Percentiles rank a stretch among this genome's conserved stretches.
These are phyloP conservation scores for Achlya flavicornis DNA, from an alignment of 2,888 invertebrate species.

Conservation along the genomic window DNA sequence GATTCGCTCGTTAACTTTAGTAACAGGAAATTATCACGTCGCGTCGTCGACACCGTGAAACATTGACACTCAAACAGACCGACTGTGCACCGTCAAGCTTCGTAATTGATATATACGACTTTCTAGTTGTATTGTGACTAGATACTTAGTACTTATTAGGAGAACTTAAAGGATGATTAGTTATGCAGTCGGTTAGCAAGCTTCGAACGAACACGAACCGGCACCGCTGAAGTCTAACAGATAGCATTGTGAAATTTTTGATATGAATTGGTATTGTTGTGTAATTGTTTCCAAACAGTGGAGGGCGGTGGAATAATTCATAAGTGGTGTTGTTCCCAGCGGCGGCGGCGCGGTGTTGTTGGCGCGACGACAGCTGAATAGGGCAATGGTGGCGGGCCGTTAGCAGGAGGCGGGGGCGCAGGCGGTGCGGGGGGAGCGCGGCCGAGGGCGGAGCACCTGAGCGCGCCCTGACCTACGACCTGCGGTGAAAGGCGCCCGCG, in stretches of 20 bases:
- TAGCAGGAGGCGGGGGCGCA: constrained; percentile 49
- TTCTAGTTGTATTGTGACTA: constrained; percentile 20
- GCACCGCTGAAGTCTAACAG: constrained; percentile 60
- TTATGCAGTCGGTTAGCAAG: constrained; percentile 1
- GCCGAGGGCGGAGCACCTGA: constrained; percentile 81
- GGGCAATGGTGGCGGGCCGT: constrained; percentile 74
- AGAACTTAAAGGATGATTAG: constrained; percentile 18
- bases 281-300: constrained; percentile 78
- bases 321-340: constrained; percentile 74
- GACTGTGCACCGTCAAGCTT: background rate
- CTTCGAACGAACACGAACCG: constrained; percentile 7
- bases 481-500: constrained; percentile 81
- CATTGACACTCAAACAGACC: constrained; percentile 37
- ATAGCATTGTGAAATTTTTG: constrained; percentile 60
- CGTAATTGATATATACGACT: constrained; percentile 13
- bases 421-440: constrained; percentile 36
- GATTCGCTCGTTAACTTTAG: constrained; percentile 71
- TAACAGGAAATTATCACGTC: constrained; percentile 70
- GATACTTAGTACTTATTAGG: constrained; percentile 6
- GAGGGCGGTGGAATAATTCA: constrained; percentile 77
- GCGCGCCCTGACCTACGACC: constrained; percentile 84
- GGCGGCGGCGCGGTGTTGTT: constrained; percentile 60
- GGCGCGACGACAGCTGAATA: constrained; percentile 79
- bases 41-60: constrained; percentile 54
- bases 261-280: constrained; percentile 77